Conservation (phyloP, 2,797 vertebrate genomes). For the Typhlichthys eigenmanni region DNA sequence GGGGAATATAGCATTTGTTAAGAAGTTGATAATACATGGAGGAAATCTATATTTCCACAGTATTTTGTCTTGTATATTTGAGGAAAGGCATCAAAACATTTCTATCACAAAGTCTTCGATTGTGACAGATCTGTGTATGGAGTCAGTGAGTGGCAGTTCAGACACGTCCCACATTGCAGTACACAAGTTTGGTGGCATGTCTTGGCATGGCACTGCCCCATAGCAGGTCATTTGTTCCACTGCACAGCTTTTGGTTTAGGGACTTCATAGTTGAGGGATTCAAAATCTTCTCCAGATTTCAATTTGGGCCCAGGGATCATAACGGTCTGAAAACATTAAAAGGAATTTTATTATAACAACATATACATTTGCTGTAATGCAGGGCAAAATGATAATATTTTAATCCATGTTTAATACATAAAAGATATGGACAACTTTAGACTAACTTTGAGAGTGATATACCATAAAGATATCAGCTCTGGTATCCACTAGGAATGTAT, state of each 20-base stretch:
- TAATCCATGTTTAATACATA: too few relatives aligned
- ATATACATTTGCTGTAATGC: too few relatives aligned
- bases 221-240: slow-evolving; percentile 64
- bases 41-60: neutral
- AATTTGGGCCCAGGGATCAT: slow-evolving; percentile 84
- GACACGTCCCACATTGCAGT: neutral
- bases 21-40: neutral
- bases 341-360: neutral
- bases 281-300: slow-evolving; percentile 78
- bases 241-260: slow-evolving; percentile 66
- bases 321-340: slow-evolving; percentile 80
- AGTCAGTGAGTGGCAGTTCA: neutral
- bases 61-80: neutral
- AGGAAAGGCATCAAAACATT: neutral
- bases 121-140: neutral
- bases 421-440: too few relatives aligned
- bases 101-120: too few relatives aligned
- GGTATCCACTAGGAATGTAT: too few relatives aligned
- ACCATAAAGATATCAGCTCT: too few relatives aligned
- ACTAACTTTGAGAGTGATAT: too few relatives aligned
- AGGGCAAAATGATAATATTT: too few relatives aligned
- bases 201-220: slow-evolving; percentile 24
- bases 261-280: slow-evolving; percentile 64
- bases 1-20: slow-evolving; percentile 21
- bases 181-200: neutral